Evolutionary conservation across 2,888 invertebrate species (phyloP).

Genomic region (Caenorhabditis plicata): DNA sequence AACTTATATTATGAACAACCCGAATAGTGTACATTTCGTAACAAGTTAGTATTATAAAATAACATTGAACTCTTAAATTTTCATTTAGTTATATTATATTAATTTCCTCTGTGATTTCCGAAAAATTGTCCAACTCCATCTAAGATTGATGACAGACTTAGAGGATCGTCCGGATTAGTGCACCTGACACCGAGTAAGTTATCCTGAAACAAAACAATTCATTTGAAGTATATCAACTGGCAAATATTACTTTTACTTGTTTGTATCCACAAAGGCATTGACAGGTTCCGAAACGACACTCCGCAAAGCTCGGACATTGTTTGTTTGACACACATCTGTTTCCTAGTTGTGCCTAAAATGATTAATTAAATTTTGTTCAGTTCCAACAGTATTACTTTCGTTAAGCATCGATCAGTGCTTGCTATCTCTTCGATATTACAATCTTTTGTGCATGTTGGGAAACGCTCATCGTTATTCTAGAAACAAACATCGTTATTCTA

Average conservation of each 20-base stretch:
- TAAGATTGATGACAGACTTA: constrained; percentile 54
- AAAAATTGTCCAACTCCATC: constrained; percentile 57
- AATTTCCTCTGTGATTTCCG: constrained; percentile 36
- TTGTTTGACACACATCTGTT: constrained; percentile 51
- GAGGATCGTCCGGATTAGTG: constrained; percentile 63
- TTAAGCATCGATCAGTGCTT: constrained; percentile 36
- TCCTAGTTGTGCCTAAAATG: constrained; percentile 30
- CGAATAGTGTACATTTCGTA: too few relatives aligned
- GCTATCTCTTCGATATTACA: constrained; percentile 46
- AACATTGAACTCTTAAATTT: too few relatives aligned
- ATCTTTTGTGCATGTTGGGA: constrained; percentile 60
- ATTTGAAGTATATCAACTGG: not conserved
- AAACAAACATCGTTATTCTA: too few relatives aligned
- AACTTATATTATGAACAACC: too few relatives aligned
- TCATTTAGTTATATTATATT: constrained; percentile 7
- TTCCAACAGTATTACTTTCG: too few relatives aligned
- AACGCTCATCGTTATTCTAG: constrained; percentile 61
- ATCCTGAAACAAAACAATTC: constrained; percentile 36
- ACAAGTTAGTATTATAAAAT: not conserved
- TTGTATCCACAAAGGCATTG: constrained; percentile 63
- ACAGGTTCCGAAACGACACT: constrained; percentile 63
- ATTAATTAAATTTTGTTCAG: too few relatives aligned
- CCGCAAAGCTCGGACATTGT: constrained; percentile 58
- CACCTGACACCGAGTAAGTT: constrained; percentile 52
- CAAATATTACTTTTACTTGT: constrained; percentile 28